phyloP scores from a whole-genome alignment of 2,888 invertebrate genomes.

The Nudaria mundana region DNA sequence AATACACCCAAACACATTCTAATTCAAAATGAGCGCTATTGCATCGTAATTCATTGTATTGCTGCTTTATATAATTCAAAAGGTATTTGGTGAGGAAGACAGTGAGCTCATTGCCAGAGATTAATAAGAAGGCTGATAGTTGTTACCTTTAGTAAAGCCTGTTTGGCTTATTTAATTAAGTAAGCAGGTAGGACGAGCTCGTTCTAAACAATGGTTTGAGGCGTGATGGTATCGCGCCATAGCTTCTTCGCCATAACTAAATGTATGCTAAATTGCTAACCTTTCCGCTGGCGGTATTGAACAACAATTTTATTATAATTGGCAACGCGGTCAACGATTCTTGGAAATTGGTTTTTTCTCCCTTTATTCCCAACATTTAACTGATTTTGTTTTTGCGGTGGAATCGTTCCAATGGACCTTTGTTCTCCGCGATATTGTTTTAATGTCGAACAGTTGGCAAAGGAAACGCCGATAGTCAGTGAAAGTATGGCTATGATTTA shows the following conservation, averaged over 20 bases:
- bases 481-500: slow-evolving; percentile 52
- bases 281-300: slow-evolving; percentile 67
- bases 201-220: slow-evolving; percentile 9
- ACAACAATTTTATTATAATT: slow-evolving; percentile 76
- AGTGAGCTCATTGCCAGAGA: slow-evolving; percentile 15
- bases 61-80: slow-evolving; percentile 17
- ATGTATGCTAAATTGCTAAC: slow-evolving; percentile 63
- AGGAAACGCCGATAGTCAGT: slow-evolving; percentile 55
- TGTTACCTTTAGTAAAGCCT: slow-evolving; percentile 22
- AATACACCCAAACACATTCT: slow-evolving; percentile 19
- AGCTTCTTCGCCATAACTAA: slow-evolving; percentile 38
- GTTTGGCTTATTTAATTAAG: slow-evolving; percentile 18
- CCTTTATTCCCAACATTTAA: slow-evolving; percentile 66
- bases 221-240: slow-evolving; percentile 31
- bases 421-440: slow-evolving; percentile 72
- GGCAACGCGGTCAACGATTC: slow-evolving; percentile 72
- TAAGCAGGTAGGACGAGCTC: slow-evolving; percentile 10
- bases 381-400: slow-evolving; percentile 70
- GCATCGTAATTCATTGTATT: slow-evolving; percentile 18
- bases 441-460: slow-evolving; percentile 49
- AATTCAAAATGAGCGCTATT: slow-evolving; percentile 25
- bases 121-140: slow-evolving; percentile 14
- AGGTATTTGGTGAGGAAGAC: slow-evolving; percentile 16
- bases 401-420: slow-evolving; percentile 62
- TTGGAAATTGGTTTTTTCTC: slow-evolving; percentile 68